Conservation (phyloP, 2,888 invertebrate species). For the Halictus ligatus region DNA sequence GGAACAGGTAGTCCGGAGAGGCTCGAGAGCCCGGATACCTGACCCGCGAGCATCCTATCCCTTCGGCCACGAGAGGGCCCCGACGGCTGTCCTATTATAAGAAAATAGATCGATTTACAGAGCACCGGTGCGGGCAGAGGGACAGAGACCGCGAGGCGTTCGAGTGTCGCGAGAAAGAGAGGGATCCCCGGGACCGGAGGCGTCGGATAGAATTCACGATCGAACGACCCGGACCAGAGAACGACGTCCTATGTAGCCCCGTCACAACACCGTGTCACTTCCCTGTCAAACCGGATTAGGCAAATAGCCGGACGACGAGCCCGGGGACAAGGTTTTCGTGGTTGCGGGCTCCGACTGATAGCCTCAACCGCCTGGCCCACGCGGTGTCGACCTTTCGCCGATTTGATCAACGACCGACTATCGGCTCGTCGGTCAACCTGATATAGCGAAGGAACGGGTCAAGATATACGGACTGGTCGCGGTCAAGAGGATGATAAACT, state of each 20-base stretch:
- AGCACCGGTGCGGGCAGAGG: slow-evolving; percentile 33
- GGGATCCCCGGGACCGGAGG: slow-evolving; percentile 46
- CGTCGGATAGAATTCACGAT: slow-evolving; percentile 68
- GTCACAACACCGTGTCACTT: slow-evolving; percentile 81
- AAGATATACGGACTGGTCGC: not conserved
- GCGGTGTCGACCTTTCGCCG: slow-evolving; percentile 60
- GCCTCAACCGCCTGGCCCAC: slow-evolving; percentile 42
- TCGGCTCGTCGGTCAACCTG: not conserved
- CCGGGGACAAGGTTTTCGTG: slow-evolving; percentile 68
- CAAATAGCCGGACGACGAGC: slow-evolving; percentile 68
- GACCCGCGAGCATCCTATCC: slow-evolving; percentile 41
- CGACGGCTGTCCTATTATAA: slow-evolving; percentile 73
- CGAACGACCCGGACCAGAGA: slow-evolving; percentile 53
- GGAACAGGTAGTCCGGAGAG: slow-evolving; percentile 66
- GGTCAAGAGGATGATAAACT: not conserved
- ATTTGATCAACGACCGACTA: slow-evolving; percentile 31
- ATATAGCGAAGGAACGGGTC: not conserved
- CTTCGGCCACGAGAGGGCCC: slow-evolving; percentile 34
- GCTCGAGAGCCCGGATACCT: slow-evolving; percentile 59
- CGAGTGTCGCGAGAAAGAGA: slow-evolving; percentile 27
- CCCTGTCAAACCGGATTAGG: slow-evolving; percentile 81
- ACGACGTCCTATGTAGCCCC: slow-evolving; percentile 72
- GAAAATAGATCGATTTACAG: slow-evolving; percentile 80
- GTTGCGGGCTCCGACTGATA: slow-evolving; percentile 40
- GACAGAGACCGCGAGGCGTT: slow-evolving; percentile 28